Base-by-base conservation (phyloP, 2,797 vertebrate genomes). In the Lates japonicus region DNA sequence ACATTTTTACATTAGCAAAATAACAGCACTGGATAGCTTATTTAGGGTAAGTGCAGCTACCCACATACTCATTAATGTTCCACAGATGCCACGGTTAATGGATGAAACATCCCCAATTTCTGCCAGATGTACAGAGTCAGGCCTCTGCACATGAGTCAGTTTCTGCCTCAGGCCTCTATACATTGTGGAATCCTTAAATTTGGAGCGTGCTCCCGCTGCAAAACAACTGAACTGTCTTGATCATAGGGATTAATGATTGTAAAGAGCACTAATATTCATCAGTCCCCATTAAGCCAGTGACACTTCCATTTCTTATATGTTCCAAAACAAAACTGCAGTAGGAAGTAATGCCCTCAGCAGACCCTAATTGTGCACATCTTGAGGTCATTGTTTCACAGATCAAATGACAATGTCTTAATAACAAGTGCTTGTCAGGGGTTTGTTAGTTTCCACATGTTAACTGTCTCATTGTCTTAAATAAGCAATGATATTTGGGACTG, bases 21-120 rank as follows among this genome's bases (percentile, higher is more conserved):
- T 80, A 74, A 84, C 71, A 77, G 58, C 55, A 58, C 63, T 68
- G 65, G 73, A 75, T 81, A 70, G 79, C 74, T 77, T 63, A 78
- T 84, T 90, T 85, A 73, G 51, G 70, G 54, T 76, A 71, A 70
- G 61, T 78, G 75, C 55, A 74, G 79, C 75, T 79, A 61, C 76
- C 80, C 83, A 78, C 74, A 78, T 66, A 35, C 76, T 85, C 74
- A 89, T 90, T 92, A 91, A 85, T 81, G 75, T 71, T 74, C 74
- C 65, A 82, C 87, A 89, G 86, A 80, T 83, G 87, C 74, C 64
- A 70, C 16, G 44, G 64, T 88, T 92, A 87, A 91, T 89, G 84
- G 85, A 84, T 59, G 62, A 87, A 81, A 83, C 76, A 81, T 82
- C 70, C 71, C n/a, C 61, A 79, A 65, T 82, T 85, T 64, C 63